Evolutionary conservation across 2,797 vertebrate genomes (phyloP), one percentile per base, ranked within the genome.

Genomic region (Numenius phaeopus): DNA sequence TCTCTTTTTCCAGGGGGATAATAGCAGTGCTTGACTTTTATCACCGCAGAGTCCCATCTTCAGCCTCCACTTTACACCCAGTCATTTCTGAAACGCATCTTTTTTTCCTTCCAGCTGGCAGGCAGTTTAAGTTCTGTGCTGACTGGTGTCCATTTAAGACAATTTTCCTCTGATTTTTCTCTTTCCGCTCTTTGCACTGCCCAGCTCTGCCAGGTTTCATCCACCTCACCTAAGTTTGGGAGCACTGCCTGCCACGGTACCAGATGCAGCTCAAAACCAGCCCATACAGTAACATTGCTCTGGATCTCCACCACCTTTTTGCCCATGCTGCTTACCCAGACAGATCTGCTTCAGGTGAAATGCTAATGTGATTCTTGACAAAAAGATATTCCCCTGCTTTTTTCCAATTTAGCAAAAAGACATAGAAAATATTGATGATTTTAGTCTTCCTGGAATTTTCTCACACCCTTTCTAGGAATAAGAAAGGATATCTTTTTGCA

Each of bases 401-500:
- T 61, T 91, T 27, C 58, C 58, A 91, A 66, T 27, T 69, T 77
- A 87, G 24, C 7, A 78, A 90, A 87, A 90, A 71, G 12, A 24
- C 15, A 40, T 9, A 62, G 21, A 83, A 94, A 89, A 70, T 49
- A 76, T 1, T 40, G 24, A 83, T 44, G 11, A 18, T 5, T 89
- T 92, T 73, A 27, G 10, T 62, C 13, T 83, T 78, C 70, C 32
- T 67, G 34, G 69, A 87, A 87, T 66, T 95, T 44, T 89, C 49
- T 91, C 64, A 34, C 64, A 78, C 49, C 57, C 92, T 80, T 89
- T 91, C 58, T 85, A 92, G 87, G 87, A 84, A 50, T 47, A 70
- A 92, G 50, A 65, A 97, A 86, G 32, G 52, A 65, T 14, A 65
- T 29, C 59, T 93, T 95, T 96, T 91, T 82, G 40, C 80, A 95